Conservation (phyloP, 35 echinoderm and acorn worm species). For the Anneissia japonica region DNA sequence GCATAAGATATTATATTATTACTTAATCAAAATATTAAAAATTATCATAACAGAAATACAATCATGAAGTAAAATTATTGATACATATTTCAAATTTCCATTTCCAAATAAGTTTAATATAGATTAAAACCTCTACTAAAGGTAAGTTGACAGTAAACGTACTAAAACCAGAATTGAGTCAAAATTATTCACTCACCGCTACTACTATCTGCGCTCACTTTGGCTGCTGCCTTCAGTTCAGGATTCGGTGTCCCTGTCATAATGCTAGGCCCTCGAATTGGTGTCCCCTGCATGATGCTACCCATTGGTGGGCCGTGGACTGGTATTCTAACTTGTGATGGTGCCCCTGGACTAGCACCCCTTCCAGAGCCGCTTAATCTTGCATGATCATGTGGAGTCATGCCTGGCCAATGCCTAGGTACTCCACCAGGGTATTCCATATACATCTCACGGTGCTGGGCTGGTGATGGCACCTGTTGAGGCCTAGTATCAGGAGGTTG, state of each 20-base stretch:
- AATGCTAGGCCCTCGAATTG: constrained; percentile 51
- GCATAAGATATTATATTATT: too few species aligned
- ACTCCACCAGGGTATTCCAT: neutral
- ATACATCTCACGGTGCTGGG: neutral
- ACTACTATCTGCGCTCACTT: neutral
- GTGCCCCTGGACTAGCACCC: constrained; percentile 7
- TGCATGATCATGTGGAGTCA: neutral
- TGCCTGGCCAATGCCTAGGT: neutral
- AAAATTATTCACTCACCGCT: neutral
- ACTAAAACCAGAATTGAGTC: too few species aligned
- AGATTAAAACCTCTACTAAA: too few species aligned
- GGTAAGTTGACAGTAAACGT: too few species aligned
- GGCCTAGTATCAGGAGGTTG: neutral
- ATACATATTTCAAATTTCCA: too few species aligned
- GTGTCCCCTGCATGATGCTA: constrained; percentile 54
- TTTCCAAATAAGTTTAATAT: too few species aligned
- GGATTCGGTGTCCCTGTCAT: constrained; percentile 42
- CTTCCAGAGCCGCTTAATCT: constrained; percentile 8
- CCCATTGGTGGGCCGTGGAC: constrained; percentile 14
- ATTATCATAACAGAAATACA: too few species aligned
- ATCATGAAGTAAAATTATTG: too few species aligned
- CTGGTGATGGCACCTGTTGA: neutral
- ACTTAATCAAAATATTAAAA: too few species aligned
- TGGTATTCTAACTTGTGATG: neutral
- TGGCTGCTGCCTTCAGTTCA: constrained; percentile 30